Evolutionary conservation across 1,140 invertebrate species (phyloP).

Genomic region (Drosophila virilis): DNA sequence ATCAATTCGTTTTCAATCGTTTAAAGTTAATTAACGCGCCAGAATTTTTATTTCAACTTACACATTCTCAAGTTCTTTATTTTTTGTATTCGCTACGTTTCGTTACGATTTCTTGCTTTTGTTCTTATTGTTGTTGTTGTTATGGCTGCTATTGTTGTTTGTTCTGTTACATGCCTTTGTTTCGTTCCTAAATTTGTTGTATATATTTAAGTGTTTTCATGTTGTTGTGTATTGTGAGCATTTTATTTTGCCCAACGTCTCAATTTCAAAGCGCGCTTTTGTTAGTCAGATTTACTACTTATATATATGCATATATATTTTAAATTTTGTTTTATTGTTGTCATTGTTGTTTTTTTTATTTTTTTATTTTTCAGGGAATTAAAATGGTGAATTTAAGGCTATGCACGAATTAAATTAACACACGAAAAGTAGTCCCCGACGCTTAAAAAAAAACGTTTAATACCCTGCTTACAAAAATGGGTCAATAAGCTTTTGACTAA

Average conservation of each 20-base stretch:
- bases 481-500: background rate
- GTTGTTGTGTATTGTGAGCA: slow-evolving; percentile 57
- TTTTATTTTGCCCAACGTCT: slow-evolving; percentile 62
- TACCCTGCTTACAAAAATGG: slow-evolving; percentile 20
- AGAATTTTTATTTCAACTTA: slow-evolving; percentile 75
- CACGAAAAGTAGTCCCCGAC: slow-evolving; percentile 58
- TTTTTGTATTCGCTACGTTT: slow-evolving; percentile 38
- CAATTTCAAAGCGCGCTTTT: slow-evolving; percentile 73
- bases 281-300: slow-evolving; percentile 45
- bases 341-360: background rate
- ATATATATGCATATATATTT: slow-evolving; percentile 14
- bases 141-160: slow-evolving; percentile 14
- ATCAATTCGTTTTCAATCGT: slow-evolving; percentile 83
- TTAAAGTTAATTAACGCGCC: slow-evolving; percentile 81
- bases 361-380: slow-evolving; percentile 52
- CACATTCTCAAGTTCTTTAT: slow-evolving; percentile 54
- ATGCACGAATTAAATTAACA: slow-evolving; percentile 75
- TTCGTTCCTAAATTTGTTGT: slow-evolving; percentile 74
- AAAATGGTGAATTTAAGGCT: slow-evolving; percentile 81
- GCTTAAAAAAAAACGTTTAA: slow-evolving; percentile 37
- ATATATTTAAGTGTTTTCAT: slow-evolving; percentile 66
- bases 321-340: slow-evolving; percentile 3
- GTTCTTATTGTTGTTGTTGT: slow-evolving; percentile 30
- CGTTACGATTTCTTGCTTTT: slow-evolving; percentile 18
- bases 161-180: slow-evolving; percentile 71